Conservation (phyloP, 2,113 vertebrate species). For the Mesoclemmys tuberculata region DNA sequence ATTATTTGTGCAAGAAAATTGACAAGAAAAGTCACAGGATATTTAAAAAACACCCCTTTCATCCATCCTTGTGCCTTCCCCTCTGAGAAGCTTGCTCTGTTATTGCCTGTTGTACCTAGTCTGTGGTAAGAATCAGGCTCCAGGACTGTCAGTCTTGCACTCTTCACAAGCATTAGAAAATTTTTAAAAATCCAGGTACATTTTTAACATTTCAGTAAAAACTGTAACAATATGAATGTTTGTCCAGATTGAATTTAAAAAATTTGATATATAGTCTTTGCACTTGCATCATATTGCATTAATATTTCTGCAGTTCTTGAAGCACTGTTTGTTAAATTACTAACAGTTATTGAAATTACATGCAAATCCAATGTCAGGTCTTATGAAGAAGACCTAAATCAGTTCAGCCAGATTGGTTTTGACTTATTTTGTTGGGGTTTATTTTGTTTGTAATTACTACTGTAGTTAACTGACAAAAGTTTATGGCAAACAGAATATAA, state of each 20-base stretch:
- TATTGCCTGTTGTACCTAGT: background rate
- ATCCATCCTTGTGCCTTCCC: background rate
- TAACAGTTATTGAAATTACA: conserved; percentile 28
- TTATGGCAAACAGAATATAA: conserved; percentile 15
- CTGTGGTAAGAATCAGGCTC: background rate
- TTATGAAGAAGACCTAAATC: conserved; percentile 8
- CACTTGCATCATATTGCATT: background rate
- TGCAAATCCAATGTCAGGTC: background rate
- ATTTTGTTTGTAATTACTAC: conserved; percentile 28
- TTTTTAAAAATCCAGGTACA: background rate
- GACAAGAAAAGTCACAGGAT: background rate
- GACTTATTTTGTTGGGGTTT: conserved; percentile 1
- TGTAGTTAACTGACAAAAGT: conserved; percentile 47
- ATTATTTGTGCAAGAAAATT: background rate
- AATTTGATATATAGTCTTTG: background rate
- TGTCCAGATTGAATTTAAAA: background rate
- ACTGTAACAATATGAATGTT: background rate
- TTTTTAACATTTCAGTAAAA: background rate
- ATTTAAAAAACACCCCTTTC: background rate
- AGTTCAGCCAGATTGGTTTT: conserved; percentile 21
- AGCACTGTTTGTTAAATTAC: conserved; percentile 14
- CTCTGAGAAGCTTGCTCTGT: background rate
- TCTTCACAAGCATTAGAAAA: background rate
- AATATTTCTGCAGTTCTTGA: conserved; percentile 1
- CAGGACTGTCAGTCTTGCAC: background rate